A percentile compares a stretch with the other conserved stretches of the same genome.
These are phyloP conservation scores for Griposia aprilina DNA, from an alignment of 2,888 invertebrate genomes.

Conservation along the genomic window DNA sequence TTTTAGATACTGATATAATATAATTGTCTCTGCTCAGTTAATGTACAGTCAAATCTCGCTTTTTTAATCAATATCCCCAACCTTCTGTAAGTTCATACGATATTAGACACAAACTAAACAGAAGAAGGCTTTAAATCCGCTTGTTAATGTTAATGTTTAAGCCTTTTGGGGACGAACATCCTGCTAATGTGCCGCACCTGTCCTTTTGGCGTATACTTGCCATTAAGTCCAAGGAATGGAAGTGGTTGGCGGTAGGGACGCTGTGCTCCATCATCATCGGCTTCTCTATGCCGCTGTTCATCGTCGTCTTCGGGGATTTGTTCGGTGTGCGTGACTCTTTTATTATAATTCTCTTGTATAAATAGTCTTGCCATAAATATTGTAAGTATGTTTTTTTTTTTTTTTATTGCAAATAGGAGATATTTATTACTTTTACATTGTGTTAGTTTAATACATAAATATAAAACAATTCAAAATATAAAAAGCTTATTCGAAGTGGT, in stretches of 20 bases:
- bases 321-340: constrained; percentile 87
- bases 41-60: neutral
- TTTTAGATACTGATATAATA: neutral
- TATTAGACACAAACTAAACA: constrained; percentile 2
- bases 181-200: constrained; percentile 60
- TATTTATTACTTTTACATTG: too few species aligned
- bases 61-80: neutral
- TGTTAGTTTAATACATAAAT: too few species aligned
- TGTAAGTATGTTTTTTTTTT: too few species aligned
- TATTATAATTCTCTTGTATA: neutral
- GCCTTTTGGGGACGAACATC: constrained; percentile 61
- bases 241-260: constrained; percentile 90
- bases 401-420: too few species aligned
- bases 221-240: constrained; percentile 92
- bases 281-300: constrained; percentile 92
- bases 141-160: constrained; percentile 27
- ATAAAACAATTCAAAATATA: too few species aligned
- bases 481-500: too few species aligned
- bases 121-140: neutral
- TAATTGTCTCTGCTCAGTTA: neutral
- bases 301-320: constrained; percentile 92
- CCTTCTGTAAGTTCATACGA: neutral
- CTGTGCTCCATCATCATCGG: constrained; percentile 91
- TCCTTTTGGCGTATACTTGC: constrained; percentile 87
- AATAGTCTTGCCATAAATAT: too few species aligned